phyloP scores from a whole-genome alignment of 2,888 invertebrate genomes.

The Trissolcus brochymenae region DNA sequence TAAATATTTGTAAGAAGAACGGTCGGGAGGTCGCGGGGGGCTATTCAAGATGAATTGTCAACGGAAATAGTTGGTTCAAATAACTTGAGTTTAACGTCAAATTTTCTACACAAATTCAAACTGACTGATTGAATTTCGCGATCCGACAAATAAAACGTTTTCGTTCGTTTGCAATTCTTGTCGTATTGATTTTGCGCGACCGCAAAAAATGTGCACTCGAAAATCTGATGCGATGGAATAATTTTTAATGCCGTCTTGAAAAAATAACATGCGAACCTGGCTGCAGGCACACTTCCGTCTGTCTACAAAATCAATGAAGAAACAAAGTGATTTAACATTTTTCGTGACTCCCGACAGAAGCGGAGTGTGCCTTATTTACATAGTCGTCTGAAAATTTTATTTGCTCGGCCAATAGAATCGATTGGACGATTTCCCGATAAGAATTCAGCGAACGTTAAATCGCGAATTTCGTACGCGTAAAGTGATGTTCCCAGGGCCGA shows the following conservation, averaged over 20 bases:
- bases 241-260: too few species aligned
- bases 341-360: not conserved
- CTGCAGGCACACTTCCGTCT: not conserved
- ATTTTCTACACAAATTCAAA: slow-evolving; percentile 4
- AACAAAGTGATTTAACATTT: too few species aligned
- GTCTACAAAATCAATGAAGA: too few species aligned
- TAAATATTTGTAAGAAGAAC: slow-evolving; percentile 27
- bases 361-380: slow-evolving; percentile 5
- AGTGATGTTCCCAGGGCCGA: slow-evolving; percentile 35
- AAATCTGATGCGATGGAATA: too few species aligned
- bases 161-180: too few species aligned
- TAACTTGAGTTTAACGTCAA: slow-evolving; percentile 16
- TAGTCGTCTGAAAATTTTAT: slow-evolving; percentile 14
- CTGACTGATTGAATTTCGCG: not conserved
- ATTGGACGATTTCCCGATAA: slow-evolving; percentile 36
- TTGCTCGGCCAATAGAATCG: slow-evolving; percentile 18
- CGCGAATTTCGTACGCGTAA: slow-evolving; percentile 34
- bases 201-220: not conserved
- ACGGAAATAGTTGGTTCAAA: slow-evolving; percentile 11
- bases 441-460: slow-evolving; percentile 37
- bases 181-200: too few species aligned
- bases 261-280: not conserved
- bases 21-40: not conserved
- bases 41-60: slow-evolving; percentile 21
- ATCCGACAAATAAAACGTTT: too few species aligned